These are phyloP conservation scores for Melikaiella ostensackeni DNA, from an alignment of 2,888 invertebrate genomes.

Conservation along the genomic window DNA sequence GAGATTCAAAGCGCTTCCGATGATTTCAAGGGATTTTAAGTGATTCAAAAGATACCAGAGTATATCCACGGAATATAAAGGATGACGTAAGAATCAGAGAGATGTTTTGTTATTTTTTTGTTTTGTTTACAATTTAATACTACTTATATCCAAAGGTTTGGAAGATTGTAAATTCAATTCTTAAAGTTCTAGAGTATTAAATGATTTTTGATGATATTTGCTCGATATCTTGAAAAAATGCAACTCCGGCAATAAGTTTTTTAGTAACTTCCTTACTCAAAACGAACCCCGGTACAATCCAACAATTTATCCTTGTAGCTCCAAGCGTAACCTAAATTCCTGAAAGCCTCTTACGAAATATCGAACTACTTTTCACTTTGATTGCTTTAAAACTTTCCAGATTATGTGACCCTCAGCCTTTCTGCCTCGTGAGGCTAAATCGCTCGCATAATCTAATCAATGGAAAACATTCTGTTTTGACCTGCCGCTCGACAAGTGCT, in stretches of 20 bases:
- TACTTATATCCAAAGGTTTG: no score
- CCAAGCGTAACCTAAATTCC: not conserved
- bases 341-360: not conserved
- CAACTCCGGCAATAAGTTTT: not conserved
- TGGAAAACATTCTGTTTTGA: slow-evolving; percentile 27
- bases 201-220: no score
- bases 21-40: no score
- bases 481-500: not conserved
- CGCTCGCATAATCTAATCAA: slow-evolving; percentile 28
- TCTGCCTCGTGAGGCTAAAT: not conserved
- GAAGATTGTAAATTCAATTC: no score
- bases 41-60: no score
- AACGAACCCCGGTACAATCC: not conserved
- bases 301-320: not conserved
- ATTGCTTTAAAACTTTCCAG: slow-evolving; percentile 2
- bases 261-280: not conserved
- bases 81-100: no score
- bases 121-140: no score
- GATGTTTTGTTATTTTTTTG: no score
- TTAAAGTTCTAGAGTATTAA: no score
- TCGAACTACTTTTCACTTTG: slow-evolving; percentile 20
- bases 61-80: no score
- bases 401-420: slow-evolving; percentile 4
- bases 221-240: not conserved
- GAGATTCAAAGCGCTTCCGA: no score